These are phyloP conservation scores for Falco concolor DNA, from an alignment of 2,797 vertebrate species.

Conservation along the genomic window DNA sequence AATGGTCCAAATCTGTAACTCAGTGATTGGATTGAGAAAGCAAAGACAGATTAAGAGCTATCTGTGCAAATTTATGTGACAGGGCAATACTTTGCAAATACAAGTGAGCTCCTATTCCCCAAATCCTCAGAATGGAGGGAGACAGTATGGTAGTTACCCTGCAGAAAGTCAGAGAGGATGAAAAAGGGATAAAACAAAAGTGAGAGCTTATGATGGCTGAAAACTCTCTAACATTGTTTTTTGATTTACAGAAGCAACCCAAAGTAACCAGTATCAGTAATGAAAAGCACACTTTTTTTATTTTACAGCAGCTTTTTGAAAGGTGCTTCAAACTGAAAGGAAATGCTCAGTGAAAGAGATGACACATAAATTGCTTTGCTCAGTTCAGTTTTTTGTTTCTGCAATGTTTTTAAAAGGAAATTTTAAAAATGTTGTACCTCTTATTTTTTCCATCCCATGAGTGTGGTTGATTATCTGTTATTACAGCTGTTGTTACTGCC, in stretches of 20 bases:
- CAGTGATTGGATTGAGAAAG: neutral
- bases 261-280: neutral
- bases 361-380: neutral
- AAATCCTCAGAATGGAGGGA: neutral
- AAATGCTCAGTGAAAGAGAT: neutral
- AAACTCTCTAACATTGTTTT: neutral
- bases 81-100: neutral
- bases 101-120: neutral
- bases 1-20: neutral
- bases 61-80: neutral
- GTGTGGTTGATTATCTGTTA: neutral
- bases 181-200: neutral
- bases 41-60: neutral
- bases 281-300: neutral
- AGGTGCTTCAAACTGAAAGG: neutral
- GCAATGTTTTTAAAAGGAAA: neutral
- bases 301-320: neutral
- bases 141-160: neutral
- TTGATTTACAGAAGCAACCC: neutral
- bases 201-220: fast-evolving
- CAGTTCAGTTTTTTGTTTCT: neutral
- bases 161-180: neutral
- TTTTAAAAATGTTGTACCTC: neutral
- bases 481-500: neutral
- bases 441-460: neutral